Evolutionary conservation across 2,113 vertebrate species (phyloP), one percentile per base, ranked within the genome.

Genomic region (Bettongia penicillata): DNA sequence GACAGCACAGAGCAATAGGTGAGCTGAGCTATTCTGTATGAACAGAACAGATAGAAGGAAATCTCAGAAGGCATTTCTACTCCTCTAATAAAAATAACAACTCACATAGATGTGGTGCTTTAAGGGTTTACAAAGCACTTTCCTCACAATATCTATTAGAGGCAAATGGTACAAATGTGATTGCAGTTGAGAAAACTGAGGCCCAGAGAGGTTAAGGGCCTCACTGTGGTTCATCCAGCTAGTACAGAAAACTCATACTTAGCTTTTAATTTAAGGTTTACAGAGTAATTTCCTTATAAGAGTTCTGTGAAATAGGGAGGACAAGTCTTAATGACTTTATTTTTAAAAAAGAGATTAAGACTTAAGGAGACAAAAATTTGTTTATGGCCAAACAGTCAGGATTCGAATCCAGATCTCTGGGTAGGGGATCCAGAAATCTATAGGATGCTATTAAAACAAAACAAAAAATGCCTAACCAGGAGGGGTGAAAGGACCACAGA

Each of bases 361-460:
- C n/a, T 84, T 22, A 23, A 77, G 37, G n/a, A 84, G 37, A 43
- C 14, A n/a, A 84, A 43, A 22, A 43, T 84, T 77, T 84, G 37
- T 8, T 84, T 8, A 84, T 84, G 68, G 68, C n/a, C n/a, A 22
- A 43, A 43, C 16, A 77, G 28, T 68, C 28, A 68, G 57, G 5
- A 84, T 68, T 68, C 28, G 37, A 68, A 68, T 28, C 28, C 16
- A 77, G 61, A 16, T n/a, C 37, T n/a, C 61, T 23, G 7, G n/a
- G 8, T 43, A 8, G n/a, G 16, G n/a, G 68, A 43, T 84, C 68
- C n/a, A 22, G 68, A 22, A 2, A 1, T 84, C 16, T 19, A 84
- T 43, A 43, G 19, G 53, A 91, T 96, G 84, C 96, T 91, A 93
- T 93, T 51, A 93, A 96, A 94, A 51, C 9, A 51, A 26, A 53